Evolutionary conservation across 2,888 invertebrate genomes (phyloP), one percentile per base, ranked within the genome.

Genomic region (Synergus gifuensis): DNA sequence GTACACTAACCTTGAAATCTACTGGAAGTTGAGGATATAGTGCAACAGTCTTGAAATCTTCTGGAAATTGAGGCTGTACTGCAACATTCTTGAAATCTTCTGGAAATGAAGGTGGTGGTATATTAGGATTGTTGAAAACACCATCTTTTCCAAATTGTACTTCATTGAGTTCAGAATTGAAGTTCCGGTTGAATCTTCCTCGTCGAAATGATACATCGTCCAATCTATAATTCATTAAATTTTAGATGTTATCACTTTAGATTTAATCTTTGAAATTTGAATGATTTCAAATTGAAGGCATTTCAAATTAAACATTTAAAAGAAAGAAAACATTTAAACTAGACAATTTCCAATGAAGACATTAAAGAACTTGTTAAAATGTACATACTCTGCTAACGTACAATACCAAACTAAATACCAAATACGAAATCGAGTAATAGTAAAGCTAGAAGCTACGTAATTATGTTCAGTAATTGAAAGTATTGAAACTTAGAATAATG

Each of bases 131-230:
- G 2, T 22, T 28, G 5, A 12, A 2, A n/a, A 11, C 64, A 42
- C 40, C 54, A 4, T 78, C 46, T 12, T 49, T 28, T 22, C 42
- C 12, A 16, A n/a, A 36, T 4, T 36, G 8, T 46, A 78, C 49
- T 36, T 67, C 46, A 9, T 60, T 44, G 16, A 14, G 46, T 79
- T 42, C 12, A 46, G 36, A 36, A 1, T 66, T 16, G 42, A 16
- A 49, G 18, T 62, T 42, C 12, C 76, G 79, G 11, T 80, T 60
- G 4, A 83, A 82, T 69, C 90, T 78, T 62, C 79, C 78, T 79
- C 82, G 86, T 82, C 88, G 89, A 81, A 93, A 92, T 36, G 86
- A 77, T 36, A 88, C 11, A 80, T 92, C 87, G 63, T 93, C 93
- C 44, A 92, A 64, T 83, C 91, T 91, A 77, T 60, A 86, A 86